Base-by-base conservation (phyloP, 2,888 invertebrate species). In the Axea sp. region DNA sequence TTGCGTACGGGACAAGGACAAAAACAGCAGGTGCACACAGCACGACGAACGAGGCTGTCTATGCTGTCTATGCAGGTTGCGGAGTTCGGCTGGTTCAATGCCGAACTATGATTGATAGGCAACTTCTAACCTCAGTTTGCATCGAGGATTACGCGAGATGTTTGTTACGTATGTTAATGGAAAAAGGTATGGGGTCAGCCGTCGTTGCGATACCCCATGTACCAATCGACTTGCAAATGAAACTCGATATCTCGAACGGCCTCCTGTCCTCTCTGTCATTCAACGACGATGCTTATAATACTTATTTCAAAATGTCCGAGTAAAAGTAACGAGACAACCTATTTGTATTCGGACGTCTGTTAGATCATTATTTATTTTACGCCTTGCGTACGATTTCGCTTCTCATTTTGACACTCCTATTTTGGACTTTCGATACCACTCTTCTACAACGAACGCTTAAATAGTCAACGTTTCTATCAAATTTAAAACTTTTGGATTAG, bases 51-150 rank as follows among this genome's bases (percentile, higher is more conserved):
- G 49, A 49, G 17, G 57, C 37, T 26, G 68, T 30, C 33, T 22
- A 15, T 43, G 37, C 31, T 9, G 51, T 51, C 67, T 65, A 73
- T 55, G 59, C 35, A 49, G 47, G 51, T 28, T 31, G 39, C 65
- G 33, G 77, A 78, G 80, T 81, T 80, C 78, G 76, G 79, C 47
- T 67, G 79, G 82, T 84, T 85, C 85, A 84, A 85, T 85, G 85
- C 81, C 84, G 81, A 83, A 81, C 73, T 76, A 75, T 84, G 84
- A 85, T 85, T 84, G 85, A 85, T 85, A 79, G 84, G 80, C 82
- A 82, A 83, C 82, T 82, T 82, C 79, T 84, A 84, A 85, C 84
- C 84, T 84, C 80, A 79, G 77, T 82, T 84, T 81, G 82, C 84
- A 84, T 82, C 78, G 73, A 65, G 72, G 80, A 81, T 82, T 83